Percentiles rank a stretch among this genome's conserved stretches.
Evolutionary conservation across 30 jellyfish, hydroid and myxozoan genomes (phyloP).

Genomic region (Cassiopea andromeda): DNA sequence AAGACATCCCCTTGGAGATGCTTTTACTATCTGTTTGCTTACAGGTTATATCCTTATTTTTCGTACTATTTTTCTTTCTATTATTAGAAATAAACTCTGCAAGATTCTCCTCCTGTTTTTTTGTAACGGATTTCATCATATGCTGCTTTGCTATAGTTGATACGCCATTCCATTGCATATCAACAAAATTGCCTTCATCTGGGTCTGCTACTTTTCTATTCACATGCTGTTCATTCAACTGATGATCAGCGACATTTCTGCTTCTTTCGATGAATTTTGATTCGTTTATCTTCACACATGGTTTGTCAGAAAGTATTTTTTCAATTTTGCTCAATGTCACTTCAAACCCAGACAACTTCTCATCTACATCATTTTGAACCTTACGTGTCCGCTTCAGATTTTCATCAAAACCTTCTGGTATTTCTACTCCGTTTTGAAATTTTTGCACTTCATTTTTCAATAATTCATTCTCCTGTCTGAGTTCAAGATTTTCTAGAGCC

Average conservation of each 20-base stretch:
- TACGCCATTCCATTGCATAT: too few relatives aligned
- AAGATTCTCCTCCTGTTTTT: constrained; percentile 3
- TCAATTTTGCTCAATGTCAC: constrained; percentile 78
- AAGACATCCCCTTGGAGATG: not conserved
- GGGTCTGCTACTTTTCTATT: too few relatives aligned
- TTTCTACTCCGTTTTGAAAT: constrained; percentile 1
- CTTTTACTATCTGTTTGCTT: not conserved
- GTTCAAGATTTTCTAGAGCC: constrained; percentile 58
- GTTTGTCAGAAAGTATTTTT: constrained; percentile 37
- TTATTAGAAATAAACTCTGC: not conserved
- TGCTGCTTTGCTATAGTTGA: not conserved
- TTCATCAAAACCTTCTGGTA: constrained; percentile 9
- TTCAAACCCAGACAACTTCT: constrained; percentile 69
- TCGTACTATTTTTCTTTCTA: not conserved
- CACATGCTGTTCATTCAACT: too few relatives aligned
- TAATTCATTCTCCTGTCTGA: constrained; percentile 14
- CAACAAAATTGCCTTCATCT: too few relatives aligned
- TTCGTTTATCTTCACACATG: not conserved
- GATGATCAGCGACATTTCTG: not conserved
- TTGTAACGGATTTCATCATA: not conserved
- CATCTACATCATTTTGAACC: constrained; percentile 61
- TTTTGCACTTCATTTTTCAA: not conserved
- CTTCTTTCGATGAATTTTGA: not conserved
- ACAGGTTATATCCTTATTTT: not conserved
- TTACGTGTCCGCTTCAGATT: constrained; percentile 7